Conservation (phyloP, 2,888 invertebrate genomes). For the Euzophera pinguis region DNA sequence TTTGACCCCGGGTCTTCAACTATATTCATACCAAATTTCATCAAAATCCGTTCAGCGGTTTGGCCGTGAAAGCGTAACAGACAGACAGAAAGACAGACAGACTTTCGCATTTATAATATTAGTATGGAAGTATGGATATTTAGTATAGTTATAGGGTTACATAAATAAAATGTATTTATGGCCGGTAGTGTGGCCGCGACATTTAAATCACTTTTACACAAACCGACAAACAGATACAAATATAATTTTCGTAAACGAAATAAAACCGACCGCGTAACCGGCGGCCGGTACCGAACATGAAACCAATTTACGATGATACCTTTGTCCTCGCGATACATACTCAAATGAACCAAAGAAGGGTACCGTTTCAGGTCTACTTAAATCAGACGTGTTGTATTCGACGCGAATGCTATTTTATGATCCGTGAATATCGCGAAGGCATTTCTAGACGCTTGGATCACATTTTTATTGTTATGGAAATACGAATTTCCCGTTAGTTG, state of each 20-base stretch:
- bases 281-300: conserved; percentile 45
- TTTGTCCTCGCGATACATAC: conserved; percentile 32
- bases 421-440: conserved; percentile 78
- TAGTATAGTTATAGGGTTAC: too few relatives aligned
- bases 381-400: conserved; percentile 58
- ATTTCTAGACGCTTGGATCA: conserved; percentile 79
- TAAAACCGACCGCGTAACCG: conserved; percentile 41
- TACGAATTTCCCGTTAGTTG: conserved; percentile 78
- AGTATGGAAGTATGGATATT: too few relatives aligned
- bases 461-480: conserved; percentile 80
- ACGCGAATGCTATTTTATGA: conserved; percentile 73
- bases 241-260: conserved; percentile 44
- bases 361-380: conserved; percentile 54
- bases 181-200: background rate
- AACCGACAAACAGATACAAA: conserved; percentile 30
- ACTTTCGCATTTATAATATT: too few relatives aligned
- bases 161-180: too few relatives aligned
- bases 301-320: conserved; percentile 59
- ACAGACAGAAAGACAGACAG: too few relatives aligned
- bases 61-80: too few relatives aligned
- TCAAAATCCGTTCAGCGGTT: too few relatives aligned
- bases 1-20: too few relatives aligned
- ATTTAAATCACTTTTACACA: conserved; percentile 14
- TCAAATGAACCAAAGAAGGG: conserved; percentile 41
- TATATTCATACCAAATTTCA: too few relatives aligned